These are phyloP conservation scores for Apolygus lucorum DNA, from an alignment of 1,140 invertebrate genomes.

Conservation along the genomic window DNA sequence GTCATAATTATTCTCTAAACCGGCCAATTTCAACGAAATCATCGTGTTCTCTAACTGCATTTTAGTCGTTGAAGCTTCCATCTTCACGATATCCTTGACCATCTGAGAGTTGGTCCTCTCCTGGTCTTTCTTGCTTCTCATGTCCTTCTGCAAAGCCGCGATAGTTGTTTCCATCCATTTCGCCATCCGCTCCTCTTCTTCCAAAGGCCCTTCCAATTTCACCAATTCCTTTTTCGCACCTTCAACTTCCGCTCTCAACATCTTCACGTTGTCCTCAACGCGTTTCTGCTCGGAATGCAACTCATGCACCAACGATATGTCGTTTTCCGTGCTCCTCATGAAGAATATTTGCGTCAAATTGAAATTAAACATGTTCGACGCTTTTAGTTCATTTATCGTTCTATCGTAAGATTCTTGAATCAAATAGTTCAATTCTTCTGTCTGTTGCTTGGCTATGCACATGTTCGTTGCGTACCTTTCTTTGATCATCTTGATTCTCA, in stretches of 20 bases:
- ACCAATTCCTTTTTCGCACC: background rate
- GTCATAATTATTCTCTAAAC: too few species aligned
- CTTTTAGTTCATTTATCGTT: background rate
- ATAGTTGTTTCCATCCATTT: slow-evolving; percentile 5
- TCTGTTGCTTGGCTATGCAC: background rate
- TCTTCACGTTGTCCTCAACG: background rate
- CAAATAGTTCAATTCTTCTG: background rate
- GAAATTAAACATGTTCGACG: background rate
- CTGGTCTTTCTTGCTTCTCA: background rate
- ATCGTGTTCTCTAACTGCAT: background rate
- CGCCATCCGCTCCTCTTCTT: background rate
- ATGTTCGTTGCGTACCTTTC: background rate
- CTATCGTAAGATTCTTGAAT: background rate
- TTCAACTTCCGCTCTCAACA: background rate
- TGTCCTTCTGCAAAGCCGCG: background rate
- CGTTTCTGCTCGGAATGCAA: background rate
- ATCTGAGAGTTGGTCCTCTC: background rate
- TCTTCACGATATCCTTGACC: background rate
- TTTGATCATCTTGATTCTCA: background rate
- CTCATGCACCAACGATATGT: background rate
- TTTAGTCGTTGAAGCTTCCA: background rate
- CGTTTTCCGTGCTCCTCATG: slow-evolving; percentile 1
- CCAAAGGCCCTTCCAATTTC: background rate
- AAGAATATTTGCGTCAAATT: slow-evolving; percentile 2
- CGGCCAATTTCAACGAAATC: too few species aligned